Conservation (phyloP, 92 coral and sea anemone genomes). For the Epizoanthus illoricatus region DNA sequence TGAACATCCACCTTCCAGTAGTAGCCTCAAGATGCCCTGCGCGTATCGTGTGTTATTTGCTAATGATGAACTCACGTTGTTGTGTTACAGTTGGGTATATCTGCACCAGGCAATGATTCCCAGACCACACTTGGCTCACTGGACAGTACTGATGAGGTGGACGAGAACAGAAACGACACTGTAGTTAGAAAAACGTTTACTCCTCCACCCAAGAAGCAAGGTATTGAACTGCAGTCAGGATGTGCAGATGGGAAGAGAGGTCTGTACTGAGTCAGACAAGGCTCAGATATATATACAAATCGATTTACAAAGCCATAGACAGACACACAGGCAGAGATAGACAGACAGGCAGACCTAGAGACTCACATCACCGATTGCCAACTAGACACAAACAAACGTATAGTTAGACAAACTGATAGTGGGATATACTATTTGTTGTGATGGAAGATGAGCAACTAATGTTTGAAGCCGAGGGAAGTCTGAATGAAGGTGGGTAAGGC, state of each 20-base stretch:
- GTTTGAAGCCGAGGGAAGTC: no score
- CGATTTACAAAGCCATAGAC: neutral
- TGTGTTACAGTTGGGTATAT: conserved; percentile 6
- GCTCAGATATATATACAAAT: neutral
- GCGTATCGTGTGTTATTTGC: no score
- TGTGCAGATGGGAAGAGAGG: neutral
- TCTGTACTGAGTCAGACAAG: neutral
- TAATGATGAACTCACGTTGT: neutral
- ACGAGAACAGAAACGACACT: neutral
- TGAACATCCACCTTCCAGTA: no score
- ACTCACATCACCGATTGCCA: no score
- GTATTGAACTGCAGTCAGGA: neutral
- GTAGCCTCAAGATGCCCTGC: no score
- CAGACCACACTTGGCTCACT: conserved; percentile 2
- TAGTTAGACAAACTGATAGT: no score
- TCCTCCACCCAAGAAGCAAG: conserved; percentile 11
- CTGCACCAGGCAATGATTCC: conserved; percentile 22
- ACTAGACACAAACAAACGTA: no score
- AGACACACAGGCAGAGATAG: neutral
- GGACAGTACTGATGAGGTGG: conserved; percentile 15
- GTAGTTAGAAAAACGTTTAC: no score
- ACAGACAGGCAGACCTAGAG: no score
- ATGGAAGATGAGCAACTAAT: no score
- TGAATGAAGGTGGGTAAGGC: no score
- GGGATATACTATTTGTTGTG: no score